phyloP scores from a whole-genome alignment of 2,888 invertebrate species.

The Sipunculus nudus region DNA sequence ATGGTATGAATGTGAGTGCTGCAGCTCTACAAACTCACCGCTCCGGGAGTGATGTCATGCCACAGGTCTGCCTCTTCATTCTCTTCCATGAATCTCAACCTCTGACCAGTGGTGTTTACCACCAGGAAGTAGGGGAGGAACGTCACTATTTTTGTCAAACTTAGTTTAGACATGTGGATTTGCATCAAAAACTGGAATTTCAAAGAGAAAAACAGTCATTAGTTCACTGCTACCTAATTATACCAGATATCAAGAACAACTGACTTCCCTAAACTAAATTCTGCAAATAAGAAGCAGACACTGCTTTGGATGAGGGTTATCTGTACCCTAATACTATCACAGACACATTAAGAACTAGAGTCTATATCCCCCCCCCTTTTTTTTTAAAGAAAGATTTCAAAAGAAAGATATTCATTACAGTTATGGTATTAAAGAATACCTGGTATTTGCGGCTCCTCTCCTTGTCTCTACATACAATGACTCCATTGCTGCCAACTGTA shows the following conservation, averaged over 20 bases:
- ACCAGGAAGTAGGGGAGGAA: conserved; percentile 83
- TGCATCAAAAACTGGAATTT: conserved; percentile 73
- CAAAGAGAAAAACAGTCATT: background rate
- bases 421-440: too few species aligned
- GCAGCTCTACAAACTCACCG: conserved; percentile 69
- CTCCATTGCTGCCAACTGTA: conserved; percentile 79
- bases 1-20: background rate
- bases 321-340: too few species aligned
- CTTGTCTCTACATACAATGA: conserved; percentile 73
- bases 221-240: background rate
- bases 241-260: too few species aligned
- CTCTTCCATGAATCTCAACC: conserved; percentile 82
- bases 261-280: too few species aligned
- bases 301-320: too few species aligned
- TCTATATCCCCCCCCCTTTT: too few species aligned
- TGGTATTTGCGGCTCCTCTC: conserved; percentile 79
- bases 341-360: too few species aligned
- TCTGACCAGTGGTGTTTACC: conserved; percentile 71
- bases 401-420: too few species aligned
- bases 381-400: too few species aligned
- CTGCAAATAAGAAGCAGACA: too few species aligned
- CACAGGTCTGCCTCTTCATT: conserved; percentile 85
- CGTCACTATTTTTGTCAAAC: conserved; percentile 81
- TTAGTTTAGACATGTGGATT: conserved; percentile 76
- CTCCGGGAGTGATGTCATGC: conserved; percentile 78